phyloP scores from a whole-genome alignment of 2,797 vertebrate species.

The Pygocentrus nattereri region DNA sequence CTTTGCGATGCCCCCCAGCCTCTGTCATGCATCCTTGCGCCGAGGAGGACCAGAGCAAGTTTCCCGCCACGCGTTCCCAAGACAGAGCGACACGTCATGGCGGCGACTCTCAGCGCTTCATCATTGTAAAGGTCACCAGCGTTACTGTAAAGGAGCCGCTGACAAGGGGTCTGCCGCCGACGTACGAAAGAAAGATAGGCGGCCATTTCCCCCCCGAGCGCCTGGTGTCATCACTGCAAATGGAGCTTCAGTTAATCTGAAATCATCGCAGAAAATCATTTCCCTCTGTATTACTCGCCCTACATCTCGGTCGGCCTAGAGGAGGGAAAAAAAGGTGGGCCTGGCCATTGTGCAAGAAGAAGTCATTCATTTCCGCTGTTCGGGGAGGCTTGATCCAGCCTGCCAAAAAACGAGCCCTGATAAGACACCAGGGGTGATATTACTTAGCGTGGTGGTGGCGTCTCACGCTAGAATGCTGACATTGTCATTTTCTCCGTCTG shows the following conservation, averaged over 20 bases:
- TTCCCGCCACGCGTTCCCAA: constrained; percentile 69
- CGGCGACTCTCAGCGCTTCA: constrained; percentile 67
- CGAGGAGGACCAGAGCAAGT: constrained; percentile 67
- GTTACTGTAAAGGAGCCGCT: constrained; percentile 63
- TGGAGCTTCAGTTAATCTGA: constrained; percentile 57
- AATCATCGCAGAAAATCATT: constrained; percentile 50
- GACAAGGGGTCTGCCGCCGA: constrained; percentile 65
- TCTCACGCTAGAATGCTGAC: constrained; percentile 61
- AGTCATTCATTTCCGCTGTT: constrained; percentile 54
- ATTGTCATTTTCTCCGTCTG: constrained; percentile 55
- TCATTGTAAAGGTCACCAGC: constrained; percentile 78
- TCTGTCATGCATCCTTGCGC: constrained; percentile 70
- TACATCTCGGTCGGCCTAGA: constrained; percentile 4
- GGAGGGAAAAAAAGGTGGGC: not conserved
- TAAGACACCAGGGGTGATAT: constrained; percentile 57
- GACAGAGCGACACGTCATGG: constrained; percentile 77
- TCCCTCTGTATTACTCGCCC: constrained; percentile 40
- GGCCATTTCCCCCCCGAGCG: constrained; percentile 53
- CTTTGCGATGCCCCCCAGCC: constrained; percentile 69
- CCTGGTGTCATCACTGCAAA: constrained; percentile 36
- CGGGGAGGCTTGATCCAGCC: constrained; percentile 59
- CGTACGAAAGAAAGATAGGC: constrained; percentile 51
- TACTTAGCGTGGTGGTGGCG: constrained; percentile 57
- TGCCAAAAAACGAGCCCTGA: constrained; percentile 50
- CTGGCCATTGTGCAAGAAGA: constrained; percentile 33